phyloP scores from a whole-genome alignment of 1,140 invertebrate genomes.

The Scaptomyza graminum region DNA sequence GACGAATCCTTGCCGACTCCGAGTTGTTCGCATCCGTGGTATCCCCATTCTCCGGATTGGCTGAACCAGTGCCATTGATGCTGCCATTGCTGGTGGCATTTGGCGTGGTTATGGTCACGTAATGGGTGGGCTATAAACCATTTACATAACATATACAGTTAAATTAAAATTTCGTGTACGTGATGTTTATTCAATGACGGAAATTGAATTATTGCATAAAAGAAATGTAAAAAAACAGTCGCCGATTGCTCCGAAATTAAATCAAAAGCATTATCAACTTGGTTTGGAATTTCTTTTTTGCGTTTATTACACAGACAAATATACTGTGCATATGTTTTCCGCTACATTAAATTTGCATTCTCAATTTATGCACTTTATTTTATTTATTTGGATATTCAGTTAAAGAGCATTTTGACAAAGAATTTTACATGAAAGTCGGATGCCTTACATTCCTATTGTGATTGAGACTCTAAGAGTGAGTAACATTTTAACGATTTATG shows the following conservation, averaged over 20 bases:
- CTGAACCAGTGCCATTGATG: conserved; percentile 18
- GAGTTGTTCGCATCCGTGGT: conserved; percentile 88
- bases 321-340: background rate
- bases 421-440: too few species aligned
- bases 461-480: too few species aligned
- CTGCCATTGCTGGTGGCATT: conserved; percentile 54
- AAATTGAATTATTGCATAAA: conserved; percentile 22
- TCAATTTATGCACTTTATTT: background rate
- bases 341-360: background rate
- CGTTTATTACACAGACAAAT: too few species aligned
- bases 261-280: conserved; percentile 6
- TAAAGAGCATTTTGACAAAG: background rate
- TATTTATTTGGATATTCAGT: background rate
- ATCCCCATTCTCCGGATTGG: conserved; percentile 86
- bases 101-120: conserved; percentile 82
- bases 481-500: too few species aligned
- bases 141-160: conserved; percentile 13
- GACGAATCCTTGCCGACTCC: conserved; percentile 86
- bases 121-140: conserved; percentile 81
- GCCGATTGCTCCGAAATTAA: conserved; percentile 1
- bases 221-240: background rate
- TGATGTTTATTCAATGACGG: conserved; percentile 3
- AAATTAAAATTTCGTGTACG: conserved; percentile 26
- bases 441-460: too few species aligned
- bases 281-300: background rate